Percentiles rank a stretch among this genome's conserved stretches.
Evolutionary conservation across 2,888 invertebrate species (phyloP).

Genomic region (Anoplius nigerrimus): DNA sequence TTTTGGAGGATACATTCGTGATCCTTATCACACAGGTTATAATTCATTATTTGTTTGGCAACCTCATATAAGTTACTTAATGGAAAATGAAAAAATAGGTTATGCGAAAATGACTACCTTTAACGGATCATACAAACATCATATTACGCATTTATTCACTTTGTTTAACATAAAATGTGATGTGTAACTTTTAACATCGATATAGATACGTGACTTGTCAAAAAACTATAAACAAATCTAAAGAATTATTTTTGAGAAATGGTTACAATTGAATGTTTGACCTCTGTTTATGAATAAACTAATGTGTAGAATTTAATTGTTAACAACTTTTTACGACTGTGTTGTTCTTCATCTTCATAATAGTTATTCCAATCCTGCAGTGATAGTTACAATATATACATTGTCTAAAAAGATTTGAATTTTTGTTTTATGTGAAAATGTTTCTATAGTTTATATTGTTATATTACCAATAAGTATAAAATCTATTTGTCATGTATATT

Average conservation of each 20-base stretch:
- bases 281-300: neutral
- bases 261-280: neutral
- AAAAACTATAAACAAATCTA: neutral
- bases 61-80: slow-evolving; percentile 20
- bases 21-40: slow-evolving; percentile 85
- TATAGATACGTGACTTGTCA: too few species aligned
- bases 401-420: slow-evolving; percentile 23
- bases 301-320: neutral
- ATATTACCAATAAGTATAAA: neutral
- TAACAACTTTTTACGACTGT: neutral
- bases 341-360: slow-evolving; percentile 4
- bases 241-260: neutral
- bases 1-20: slow-evolving; percentile 88
- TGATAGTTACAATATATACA: slow-evolving; percentile 34
- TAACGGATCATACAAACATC: too few species aligned
- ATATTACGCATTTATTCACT: too few species aligned
- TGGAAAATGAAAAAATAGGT: slow-evolving; percentile 44
- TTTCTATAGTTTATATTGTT: neutral
- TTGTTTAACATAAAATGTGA: too few species aligned
- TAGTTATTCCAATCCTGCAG: slow-evolving; percentile 13
- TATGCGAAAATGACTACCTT: slow-evolving; percentile 21
- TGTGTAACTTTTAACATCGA: too few species aligned
- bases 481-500: slow-evolving; percentile 23
- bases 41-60: slow-evolving; percentile 37
- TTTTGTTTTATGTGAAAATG: slow-evolving; percentile 28